Evolutionary conservation across 2,888 invertebrate genomes (phyloP).

Genomic region (Dimorphilus gyrociliatus): DNA sequence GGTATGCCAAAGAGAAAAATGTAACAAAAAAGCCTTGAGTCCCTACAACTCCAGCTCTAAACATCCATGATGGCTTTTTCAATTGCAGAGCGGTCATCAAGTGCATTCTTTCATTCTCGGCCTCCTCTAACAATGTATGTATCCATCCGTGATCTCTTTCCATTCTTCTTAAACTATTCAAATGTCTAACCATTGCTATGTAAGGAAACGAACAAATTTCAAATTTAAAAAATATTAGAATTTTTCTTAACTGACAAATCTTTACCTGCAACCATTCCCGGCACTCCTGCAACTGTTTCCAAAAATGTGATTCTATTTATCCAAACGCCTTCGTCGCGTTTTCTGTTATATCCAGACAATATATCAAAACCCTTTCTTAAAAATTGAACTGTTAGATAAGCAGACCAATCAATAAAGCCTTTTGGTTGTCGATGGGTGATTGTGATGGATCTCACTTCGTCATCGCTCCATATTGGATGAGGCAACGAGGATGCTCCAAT

Average conservation of each 20-base stretch:
- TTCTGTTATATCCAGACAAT: constrained; percentile 22
- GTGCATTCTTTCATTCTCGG: constrained; percentile 37
- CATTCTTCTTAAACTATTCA: constrained; percentile 27
- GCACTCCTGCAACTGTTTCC: constrained; percentile 35
- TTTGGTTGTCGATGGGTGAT: constrained; percentile 24
- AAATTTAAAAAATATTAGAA: too few species aligned
- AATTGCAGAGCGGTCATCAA: constrained; percentile 30
- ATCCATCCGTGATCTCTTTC: constrained; percentile 36
- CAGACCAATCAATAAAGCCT: constrained; percentile 24
- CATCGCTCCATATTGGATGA: constrained; percentile 23
- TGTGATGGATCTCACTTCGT: constrained; percentile 18
- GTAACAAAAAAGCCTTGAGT: constrained; percentile 31
- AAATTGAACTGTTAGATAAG: constrained; percentile 18
- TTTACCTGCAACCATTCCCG: constrained; percentile 36
- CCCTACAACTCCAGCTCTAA: constrained; percentile 22
- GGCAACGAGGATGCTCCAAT: constrained; percentile 16
- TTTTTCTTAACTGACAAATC: too few species aligned
- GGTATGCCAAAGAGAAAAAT: constrained; percentile 24
- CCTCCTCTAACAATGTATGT: constrained; percentile 34
- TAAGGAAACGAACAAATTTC: too few species aligned
- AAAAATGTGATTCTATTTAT: constrained; percentile 28
- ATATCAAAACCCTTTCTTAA: constrained; percentile 24
- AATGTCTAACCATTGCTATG: constrained; percentile 35
- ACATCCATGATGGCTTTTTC: constrained; percentile 22
- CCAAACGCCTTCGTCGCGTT: constrained; percentile 23